Evolutionary conservation across 2,797 vertebrate species (phyloP), one percentile per base, ranked within the genome.

Genomic region (Otus scops): DNA sequence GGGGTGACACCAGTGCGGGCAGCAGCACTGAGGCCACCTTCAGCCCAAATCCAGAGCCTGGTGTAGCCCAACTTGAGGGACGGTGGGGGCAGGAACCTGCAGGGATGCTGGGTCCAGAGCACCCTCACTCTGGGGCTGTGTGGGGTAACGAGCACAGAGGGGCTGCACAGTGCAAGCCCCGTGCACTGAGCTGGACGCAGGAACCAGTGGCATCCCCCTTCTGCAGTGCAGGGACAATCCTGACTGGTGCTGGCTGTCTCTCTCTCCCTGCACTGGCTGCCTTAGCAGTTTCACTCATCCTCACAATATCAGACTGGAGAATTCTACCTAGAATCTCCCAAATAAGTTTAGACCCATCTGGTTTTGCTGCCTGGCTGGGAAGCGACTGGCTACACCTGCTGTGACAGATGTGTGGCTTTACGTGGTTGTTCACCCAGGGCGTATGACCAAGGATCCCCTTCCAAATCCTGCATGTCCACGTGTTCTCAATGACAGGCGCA

Each of bases 381-480:
- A 84, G 21, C 0, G 0, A 3, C 32, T 3, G 48, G 17, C 28
- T 48, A 38, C 50, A 38, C 22, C 20, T 1, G 0, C 0, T n/a
- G 63, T 32, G 41, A 36, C 47, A 67, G 14, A 32, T 1, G 0
- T 19, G 30, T 12, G 56, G 30, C 7, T 80, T 7, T 57, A 30
- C 0, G 7, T 13, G 19, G 8, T 3, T 64, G 21, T 7, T 71
- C 13, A 7, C 61, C 23, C 41, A 4, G 10, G 19, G 10, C 6
- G 12, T 20, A 3, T 0, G 0, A 8, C 4, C 19, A 5, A 38
- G 30, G 57, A 12, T n/a, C 57, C 16, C 36, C 59, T 65, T 36
- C 81, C 81, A 61, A 36, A 54, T 16, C 50, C 56, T 43, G 28
- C 2, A 18, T 24, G 11, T 22, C 36, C 73, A 14, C 7, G 0